phyloP scores from a whole-genome alignment of 2,797 vertebrate species.

The Chaetodon trifasciatus region DNA sequence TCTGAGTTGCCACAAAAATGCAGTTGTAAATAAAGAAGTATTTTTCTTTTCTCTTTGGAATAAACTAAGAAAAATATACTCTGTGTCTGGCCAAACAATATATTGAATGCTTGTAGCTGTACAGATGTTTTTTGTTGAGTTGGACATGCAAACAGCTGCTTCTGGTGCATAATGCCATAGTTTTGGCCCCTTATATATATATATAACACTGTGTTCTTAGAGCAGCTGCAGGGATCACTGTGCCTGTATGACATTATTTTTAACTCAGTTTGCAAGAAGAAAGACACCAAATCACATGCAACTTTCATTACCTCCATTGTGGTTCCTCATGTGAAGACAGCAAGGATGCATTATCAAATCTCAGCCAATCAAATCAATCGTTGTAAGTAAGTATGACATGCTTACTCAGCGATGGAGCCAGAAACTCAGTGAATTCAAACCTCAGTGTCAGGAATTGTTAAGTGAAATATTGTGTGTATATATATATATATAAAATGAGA shows the following conservation, averaged over 20 bases:
- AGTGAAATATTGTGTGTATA: neutral
- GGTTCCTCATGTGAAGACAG: neutral
- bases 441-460: neutral
- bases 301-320: neutral
- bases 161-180: conserved; percentile 1
- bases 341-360: neutral
- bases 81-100: neutral
- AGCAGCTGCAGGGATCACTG: conserved; percentile 4
- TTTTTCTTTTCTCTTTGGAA: neutral
- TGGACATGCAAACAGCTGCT: neutral
- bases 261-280: neutral
- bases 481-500: neutral
- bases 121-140: neutral
- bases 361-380: no score
- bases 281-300: neutral
- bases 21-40: neutral
- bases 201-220: neutral
- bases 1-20: neutral
- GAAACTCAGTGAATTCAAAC: conserved; percentile 1
- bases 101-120: neutral
- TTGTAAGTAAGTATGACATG: no score
- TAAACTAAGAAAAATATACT: neutral
- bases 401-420: neutral
- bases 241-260: neutral
- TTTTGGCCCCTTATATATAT: neutral